These are phyloP conservation scores for Porites lutea DNA, from an alignment of 64 coral and sea anemone genomes.

Conservation along the genomic window DNA sequence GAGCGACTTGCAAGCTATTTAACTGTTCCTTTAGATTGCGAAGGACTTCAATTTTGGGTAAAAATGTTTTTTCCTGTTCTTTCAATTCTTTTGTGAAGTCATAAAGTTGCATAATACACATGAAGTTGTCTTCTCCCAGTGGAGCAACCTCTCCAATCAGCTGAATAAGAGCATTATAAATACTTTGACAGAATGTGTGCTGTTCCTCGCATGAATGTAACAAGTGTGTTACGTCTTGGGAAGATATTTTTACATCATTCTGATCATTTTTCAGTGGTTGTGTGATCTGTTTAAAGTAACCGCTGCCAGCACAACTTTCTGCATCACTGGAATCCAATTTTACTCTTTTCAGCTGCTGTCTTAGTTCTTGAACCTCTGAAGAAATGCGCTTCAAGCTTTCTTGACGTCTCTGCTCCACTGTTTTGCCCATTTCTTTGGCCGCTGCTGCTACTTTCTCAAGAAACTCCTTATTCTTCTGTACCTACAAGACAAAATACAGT, in stretches of 20 bases:
- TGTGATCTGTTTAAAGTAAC: neutral
- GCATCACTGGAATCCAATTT: too few species aligned
- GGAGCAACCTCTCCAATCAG: constrained; percentile 61
- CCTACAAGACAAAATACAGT: too few species aligned
- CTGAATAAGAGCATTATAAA: constrained; percentile 62
- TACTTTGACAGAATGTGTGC: constrained; percentile 25
- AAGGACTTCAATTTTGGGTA: constrained; percentile 59
- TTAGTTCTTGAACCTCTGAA: too few species aligned
- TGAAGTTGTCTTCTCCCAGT: constrained; percentile 37
- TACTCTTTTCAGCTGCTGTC: too few species aligned
- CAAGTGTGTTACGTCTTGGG: neutral
- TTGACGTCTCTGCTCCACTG: too few species aligned
- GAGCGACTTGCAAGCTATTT: neutral
- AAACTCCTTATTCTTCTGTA: too few species aligned
- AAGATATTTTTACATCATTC: neutral
- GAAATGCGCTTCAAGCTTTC: too few species aligned
- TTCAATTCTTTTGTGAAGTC: constrained; percentile 54
- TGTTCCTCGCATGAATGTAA: constrained; percentile 54
- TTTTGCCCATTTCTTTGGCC: too few species aligned
- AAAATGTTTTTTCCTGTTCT: constrained; percentile 51
- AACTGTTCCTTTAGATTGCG: neutral
- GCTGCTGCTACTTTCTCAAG: too few species aligned
- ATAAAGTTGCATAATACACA: constrained; percentile 51
- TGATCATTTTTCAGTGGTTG: neutral
- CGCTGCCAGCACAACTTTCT: neutral